A percentile compares a stretch with the other conserved stretches of the same genome.
phyloP scores from a whole-genome alignment of 2,888 invertebrate genomes.

The Diploptera punctata region DNA sequence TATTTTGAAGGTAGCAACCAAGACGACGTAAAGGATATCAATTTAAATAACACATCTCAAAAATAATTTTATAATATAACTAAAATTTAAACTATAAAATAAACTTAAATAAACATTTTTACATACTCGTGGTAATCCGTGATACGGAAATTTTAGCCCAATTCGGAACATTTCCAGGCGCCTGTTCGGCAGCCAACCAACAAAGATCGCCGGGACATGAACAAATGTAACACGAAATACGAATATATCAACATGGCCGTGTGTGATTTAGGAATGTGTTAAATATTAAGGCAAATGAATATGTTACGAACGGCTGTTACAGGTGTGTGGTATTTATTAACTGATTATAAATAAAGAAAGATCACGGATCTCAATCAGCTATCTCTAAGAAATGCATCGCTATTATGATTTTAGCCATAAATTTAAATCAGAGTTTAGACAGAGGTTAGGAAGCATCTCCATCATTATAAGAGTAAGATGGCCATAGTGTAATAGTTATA shows the following conservation, averaged over 20 bases:
- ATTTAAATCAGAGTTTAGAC: too few relatives aligned
- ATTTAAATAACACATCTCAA: not conserved
- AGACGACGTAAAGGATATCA: not conserved
- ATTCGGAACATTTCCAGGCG: conserved; percentile 55
- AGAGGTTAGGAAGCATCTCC: too few relatives aligned
- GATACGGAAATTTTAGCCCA: conserved; percentile 56
- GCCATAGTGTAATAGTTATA: too few relatives aligned
- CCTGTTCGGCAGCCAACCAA: conserved; percentile 52
- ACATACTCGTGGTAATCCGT: conserved; percentile 53
- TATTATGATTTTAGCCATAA: too few relatives aligned
- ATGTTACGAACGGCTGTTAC: conserved; percentile 24
- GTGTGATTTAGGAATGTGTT: not conserved
- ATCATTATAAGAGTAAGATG: too few relatives aligned
- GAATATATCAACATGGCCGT: too few relatives aligned
- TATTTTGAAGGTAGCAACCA: not conserved
- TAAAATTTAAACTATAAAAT: not conserved
- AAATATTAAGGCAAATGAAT: not conserved
- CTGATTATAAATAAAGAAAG: too few relatives aligned
- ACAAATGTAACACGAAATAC: not conserved
- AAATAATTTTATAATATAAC: not conserved
- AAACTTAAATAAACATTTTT: conserved; percentile 39
- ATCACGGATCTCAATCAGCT: too few relatives aligned
- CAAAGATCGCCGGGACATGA: conserved; percentile 48
- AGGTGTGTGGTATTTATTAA: conserved; percentile 6
- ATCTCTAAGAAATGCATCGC: too few relatives aligned